Evolutionary conservation across 1,140 invertebrate species (phyloP), one percentile per base, ranked within the genome.

Genomic region (Telenomus remus): DNA sequence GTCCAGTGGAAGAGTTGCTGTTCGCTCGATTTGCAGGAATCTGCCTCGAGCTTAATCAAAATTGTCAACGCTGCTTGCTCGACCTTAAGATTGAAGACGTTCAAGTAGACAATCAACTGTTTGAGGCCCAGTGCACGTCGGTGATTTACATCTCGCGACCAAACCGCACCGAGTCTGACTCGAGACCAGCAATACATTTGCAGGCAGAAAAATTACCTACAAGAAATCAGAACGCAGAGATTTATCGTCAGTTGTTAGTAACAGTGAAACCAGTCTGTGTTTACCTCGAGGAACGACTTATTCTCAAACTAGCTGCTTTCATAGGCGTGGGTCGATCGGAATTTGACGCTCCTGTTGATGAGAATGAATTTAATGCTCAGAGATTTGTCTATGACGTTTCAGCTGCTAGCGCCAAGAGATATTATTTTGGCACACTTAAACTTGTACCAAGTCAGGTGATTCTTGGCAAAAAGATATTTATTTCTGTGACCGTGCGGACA

Each of bases 61-160:
- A 74, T 15, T 61, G 19, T 13, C 47, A 63, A 0, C 89, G 87
- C 48, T 91, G 91, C 74, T 91, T 90, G n/a, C 84, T 95, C 34
- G 93, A 94, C 80, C 88, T 94, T 11, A 93, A 91, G 76, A 91
- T 98, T 1, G 89, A 91, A 42, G 91, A 95, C 83, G 91, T 98
- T 78, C 96, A 98, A 56, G 92, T 95, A 78, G 92, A 98, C 85
- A 98, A 98, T 91, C 96, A 96, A 89, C 80, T 99, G 43, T 91
- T 95, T 66, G 95, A 96, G 79, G 93, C 96, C 0, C 92, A 94
- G 57, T 94, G 93, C 81, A 94, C 94, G 10, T 94, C 97, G 9
- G 88, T 97, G 47, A 86, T 98, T 43, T 95, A 94, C 84, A 93
- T 95, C 9, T 90, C 91, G 0, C 88, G 89, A 0, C 72, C 79